Percentiles rank a stretch among this genome's conserved stretches.
These are phyloP conservation scores for Sula dactylatra DNA, from an alignment of 2,113 vertebrate species.

Conservation along the genomic window DNA sequence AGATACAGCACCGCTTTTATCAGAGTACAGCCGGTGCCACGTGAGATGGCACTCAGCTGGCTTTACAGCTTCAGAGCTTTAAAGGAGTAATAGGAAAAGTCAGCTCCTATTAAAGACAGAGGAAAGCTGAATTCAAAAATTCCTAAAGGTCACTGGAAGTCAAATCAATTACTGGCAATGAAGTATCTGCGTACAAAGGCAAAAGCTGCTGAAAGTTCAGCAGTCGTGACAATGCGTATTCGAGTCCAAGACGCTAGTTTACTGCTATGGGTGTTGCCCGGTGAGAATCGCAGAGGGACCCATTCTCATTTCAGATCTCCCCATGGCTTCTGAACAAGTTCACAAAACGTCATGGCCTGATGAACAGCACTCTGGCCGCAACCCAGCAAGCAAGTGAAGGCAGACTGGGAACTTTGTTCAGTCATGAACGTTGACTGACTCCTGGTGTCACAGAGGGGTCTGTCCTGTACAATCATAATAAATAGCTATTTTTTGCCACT, in stretches of 20 bases:
- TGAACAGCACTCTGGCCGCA: rapidly evolving
- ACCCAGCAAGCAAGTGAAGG: neutral
- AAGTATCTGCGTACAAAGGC: neutral
- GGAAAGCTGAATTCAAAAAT: neutral
- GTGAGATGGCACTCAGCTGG: neutral
- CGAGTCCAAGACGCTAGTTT: neutral
- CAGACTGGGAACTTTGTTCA: neutral
- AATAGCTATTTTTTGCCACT: neutral
- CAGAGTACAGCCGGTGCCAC: rapidly evolving
- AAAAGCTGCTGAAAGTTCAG: neutral
- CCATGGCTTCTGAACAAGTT: neutral
- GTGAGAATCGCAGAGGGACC: neutral
- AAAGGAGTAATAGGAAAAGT: neutral
- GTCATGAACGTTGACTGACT: neutral
- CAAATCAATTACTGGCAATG: neutral
- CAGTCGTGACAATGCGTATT: rapidly evolving
- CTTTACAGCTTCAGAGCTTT: neutral
- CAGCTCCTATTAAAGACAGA: neutral
- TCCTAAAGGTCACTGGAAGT: neutral
- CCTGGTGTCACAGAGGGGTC: neutral
- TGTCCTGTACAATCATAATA: neutral
- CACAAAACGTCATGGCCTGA: neutral
- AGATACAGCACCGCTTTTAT: neutral
- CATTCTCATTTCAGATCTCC: neutral
- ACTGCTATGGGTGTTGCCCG: neutral